phyloP scores from a whole-genome alignment of 2,888 invertebrate species.

The Drosophila colorata region DNA sequence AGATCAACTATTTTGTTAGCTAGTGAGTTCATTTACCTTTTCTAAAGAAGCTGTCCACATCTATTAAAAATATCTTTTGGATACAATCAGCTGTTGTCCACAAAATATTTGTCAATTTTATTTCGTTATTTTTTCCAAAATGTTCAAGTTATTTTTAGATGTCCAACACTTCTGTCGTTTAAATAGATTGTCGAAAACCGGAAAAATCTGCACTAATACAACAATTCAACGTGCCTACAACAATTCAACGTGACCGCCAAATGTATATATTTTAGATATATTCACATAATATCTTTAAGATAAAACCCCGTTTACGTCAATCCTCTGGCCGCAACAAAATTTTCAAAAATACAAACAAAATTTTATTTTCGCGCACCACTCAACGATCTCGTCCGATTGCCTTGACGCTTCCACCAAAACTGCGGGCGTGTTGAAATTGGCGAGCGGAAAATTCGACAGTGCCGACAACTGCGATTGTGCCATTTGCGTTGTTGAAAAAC shows the following conservation, averaged over 20 bases:
- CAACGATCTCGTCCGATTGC: conserved; percentile 61
- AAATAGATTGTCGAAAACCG: conserved; percentile 31
- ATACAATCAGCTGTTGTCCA: conserved; percentile 19
- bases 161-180: conserved; percentile 3
- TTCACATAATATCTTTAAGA: conserved; percentile 40
- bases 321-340: conserved; percentile 1
- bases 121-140: conserved; percentile 6
- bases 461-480: conserved; percentile 18
- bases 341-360: conserved; percentile 10
- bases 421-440: conserved; percentile 54
- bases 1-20: not conserved
- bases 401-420: conserved; percentile 76
- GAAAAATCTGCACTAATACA: conserved; percentile 55
- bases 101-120: conserved; percentile 9
- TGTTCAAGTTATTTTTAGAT: conserved; percentile 16
- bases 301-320: conserved; percentile 56
- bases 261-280: not conserved
- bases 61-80: conserved; percentile 9
- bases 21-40: conserved; percentile 63
- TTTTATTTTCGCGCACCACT: conserved; percentile 12
- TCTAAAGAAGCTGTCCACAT: conserved; percentile 21
- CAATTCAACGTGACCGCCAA: not conserved
- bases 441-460: conserved; percentile 50
- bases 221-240: not conserved
- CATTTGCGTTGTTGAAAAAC: conserved; percentile 33